phyloP scores from a whole-genome alignment of 2,888 invertebrate species.

The Acleris cristana region DNA sequence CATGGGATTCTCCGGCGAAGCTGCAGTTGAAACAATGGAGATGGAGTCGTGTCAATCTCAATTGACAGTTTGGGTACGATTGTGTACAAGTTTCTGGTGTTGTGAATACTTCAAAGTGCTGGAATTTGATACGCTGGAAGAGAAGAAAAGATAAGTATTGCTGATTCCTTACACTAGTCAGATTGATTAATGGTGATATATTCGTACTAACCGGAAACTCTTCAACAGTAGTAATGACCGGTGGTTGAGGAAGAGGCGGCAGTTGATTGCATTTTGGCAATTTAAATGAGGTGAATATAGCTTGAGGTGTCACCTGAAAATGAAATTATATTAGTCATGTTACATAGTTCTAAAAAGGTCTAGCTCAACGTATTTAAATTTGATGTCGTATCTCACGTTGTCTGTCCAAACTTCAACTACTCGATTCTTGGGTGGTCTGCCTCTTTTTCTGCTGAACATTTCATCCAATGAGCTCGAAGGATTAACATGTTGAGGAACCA shows the following conservation, averaged over 20 bases:
- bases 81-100: constrained; percentile 85
- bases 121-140: constrained; percentile 82
- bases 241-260: constrained; percentile 68
- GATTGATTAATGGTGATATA: neutral
- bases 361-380: too few relatives aligned
- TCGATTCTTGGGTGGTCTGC: constrained; percentile 98
- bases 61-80: constrained; percentile 89
- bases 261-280: constrained; percentile 88
- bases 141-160: constrained; percentile 30
- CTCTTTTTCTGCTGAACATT: constrained; percentile 95
- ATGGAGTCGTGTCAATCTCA: constrained; percentile 87
- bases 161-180: neutral
- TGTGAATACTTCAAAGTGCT: constrained; percentile 85
- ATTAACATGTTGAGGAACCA: constrained; percentile 71
- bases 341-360: neutral
- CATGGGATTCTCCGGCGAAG: constrained; percentile 91
- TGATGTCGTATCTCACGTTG: constrained; percentile 84
- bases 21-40: constrained; percentile 95
- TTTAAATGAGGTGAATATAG: constrained; percentile 96
- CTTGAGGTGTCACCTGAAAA: constrained; percentile 89
- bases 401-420: constrained; percentile 96
- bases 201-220: constrained; percentile 74
- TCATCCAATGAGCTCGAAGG: constrained; percentile 92
- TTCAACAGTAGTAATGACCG: constrained; percentile 72
- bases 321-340: constrained; percentile 17